Evolutionary conservation across 2,113 vertebrate genomes (phyloP), one percentile per base, ranked within the genome.

Genomic region (Glaucomys volans): DNA sequence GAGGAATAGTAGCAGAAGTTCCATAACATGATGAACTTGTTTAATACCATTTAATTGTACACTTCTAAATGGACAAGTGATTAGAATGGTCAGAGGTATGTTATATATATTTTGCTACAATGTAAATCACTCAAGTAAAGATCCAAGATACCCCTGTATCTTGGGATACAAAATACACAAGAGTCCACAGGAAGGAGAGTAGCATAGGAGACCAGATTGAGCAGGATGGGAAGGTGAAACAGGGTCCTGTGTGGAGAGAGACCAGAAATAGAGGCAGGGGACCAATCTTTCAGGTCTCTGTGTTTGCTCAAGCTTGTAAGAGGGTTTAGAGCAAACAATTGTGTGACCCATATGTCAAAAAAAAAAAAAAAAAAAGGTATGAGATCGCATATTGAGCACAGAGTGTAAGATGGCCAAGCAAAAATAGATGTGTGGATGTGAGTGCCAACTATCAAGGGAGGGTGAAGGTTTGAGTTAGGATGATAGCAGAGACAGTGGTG

Each of bases 201-300:
- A 17, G 7, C 18, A 17, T 2, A 44, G 8, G 28, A 95, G 4
- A 28, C 6, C 7, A 40, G 20, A 42, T 26, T 83, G 35, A 47
- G 18, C 7, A 50, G 69, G 18, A 82, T 18, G 40, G 1, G 2
- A 28, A 16, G 2, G 12, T 24, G 17, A 1, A 44, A 5, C 26
- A 30, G 8, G 1, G 1, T 62, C 42, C 16, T 2, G 0, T 47
- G 17, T 37, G 26, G 32, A 22, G 37, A 22, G 32, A 22, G 1
- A 0, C 44, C 22, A 42, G 9, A 83, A 83, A 83, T 1, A 3
- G 16, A 74, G 26, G 9, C 8, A 62, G 35, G 35, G 8, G 14
- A 1, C 47, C 37, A 52, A 42, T 24, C 28, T 7, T 24, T 37
- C 3, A 50, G 28, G 10, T 50, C 44, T 67, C 77, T 35, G 20